Base-by-base conservation (phyloP, 2,113 vertebrate genomes). In the Lophotis ruficrista region DNA sequence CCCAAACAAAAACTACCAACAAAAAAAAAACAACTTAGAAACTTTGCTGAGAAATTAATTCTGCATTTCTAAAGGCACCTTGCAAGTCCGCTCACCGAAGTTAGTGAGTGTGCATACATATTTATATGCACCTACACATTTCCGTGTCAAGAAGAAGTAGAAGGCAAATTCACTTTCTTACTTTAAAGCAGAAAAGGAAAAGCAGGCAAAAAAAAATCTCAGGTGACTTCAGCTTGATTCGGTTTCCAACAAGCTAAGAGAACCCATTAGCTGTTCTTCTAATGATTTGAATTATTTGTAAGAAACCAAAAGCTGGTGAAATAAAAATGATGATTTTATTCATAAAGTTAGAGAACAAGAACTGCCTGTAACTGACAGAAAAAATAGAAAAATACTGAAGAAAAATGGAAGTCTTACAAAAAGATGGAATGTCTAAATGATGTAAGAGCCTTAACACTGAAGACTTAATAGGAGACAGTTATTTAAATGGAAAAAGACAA, bases 401-500 rank as follows among this genome's bases (percentile, higher is more conserved):
- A 95, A 97, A 92, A 94, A 89, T 83, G 23, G 54, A 90, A 94
- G 47, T 79, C 82, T 96, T 83, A 93, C 62, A 83, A 90, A 95
- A 93, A 88, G 66, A 90, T 70, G 91, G 94, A 95, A 88, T 47
- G 86, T 78, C 82, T 95, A 94, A 96, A 96, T 81, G 85, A 89
- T 83, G 48, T 76, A 90, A 82, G 50, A 94, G 80, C 94, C 94
- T 94, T 95, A 93, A 94, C 50, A 80, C 30, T 94, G 83, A 97
- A 95, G 92, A 96, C 96, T 96, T 97, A 97, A 96, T 92, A 97
- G 89, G 78, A 93, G 86, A 96, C 96, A 97, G 96, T 97, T 96
- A 94, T 85, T 98, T 97, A 97, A 96, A 95, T 93, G 93, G 95
- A 96, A 96, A 89, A 94, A 97, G 92, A 95, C 96, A 97, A 97